These are phyloP conservation scores for Hyposmocoma kahamanoa DNA, from an alignment of 1,140 invertebrate species.

Conservation along the genomic window DNA sequence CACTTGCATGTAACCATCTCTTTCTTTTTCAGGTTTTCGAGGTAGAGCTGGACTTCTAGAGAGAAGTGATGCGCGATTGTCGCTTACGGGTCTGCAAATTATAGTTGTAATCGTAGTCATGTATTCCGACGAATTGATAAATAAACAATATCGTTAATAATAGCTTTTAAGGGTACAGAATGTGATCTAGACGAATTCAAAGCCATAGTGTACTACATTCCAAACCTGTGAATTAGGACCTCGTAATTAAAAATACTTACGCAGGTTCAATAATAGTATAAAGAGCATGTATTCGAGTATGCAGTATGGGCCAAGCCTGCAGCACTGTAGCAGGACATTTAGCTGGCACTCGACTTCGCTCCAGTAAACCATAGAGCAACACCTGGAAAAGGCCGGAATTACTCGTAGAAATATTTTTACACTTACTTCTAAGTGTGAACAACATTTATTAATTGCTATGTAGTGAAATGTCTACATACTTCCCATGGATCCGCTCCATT, in stretches of 20 bases:
- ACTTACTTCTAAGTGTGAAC: too few relatives aligned
- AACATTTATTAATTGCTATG: too few relatives aligned
- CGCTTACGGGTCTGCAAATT: slow-evolving; percentile 90
- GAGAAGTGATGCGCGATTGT: slow-evolving; percentile 95
- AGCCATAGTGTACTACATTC: too few relatives aligned
- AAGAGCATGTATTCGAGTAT: slow-evolving; percentile 90
- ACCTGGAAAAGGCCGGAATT: too few relatives aligned
- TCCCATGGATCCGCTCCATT: slow-evolving; percentile 88
- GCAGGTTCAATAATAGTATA: slow-evolving; percentile 97
- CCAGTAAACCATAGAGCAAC: slow-evolving; percentile 89
- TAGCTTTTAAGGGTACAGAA: too few relatives aligned
- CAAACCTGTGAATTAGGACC: too few relatives aligned
- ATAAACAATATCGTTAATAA: too few relatives aligned
- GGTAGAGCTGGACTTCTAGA: slow-evolving; percentile 81
- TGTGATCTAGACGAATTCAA: too few relatives aligned
- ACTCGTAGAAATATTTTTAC: too few relatives aligned
- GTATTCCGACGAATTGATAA: too few relatives aligned
- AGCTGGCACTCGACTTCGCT: slow-evolving; percentile 83
- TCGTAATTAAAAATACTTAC: slow-evolving; percentile 78
- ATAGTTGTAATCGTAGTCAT: slow-evolving; percentile 8
- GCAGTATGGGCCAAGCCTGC: slow-evolving; percentile 97
- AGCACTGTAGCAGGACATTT: slow-evolving; percentile 88
- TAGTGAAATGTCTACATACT: slow-evolving; percentile 20
- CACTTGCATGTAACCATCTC: slow-evolving; percentile 91
- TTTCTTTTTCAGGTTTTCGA: slow-evolving; percentile 90